Evolutionary conservation across 2,797 vertebrate genomes (phyloP).

Genomic region (Salarias fasciatus): DNA sequence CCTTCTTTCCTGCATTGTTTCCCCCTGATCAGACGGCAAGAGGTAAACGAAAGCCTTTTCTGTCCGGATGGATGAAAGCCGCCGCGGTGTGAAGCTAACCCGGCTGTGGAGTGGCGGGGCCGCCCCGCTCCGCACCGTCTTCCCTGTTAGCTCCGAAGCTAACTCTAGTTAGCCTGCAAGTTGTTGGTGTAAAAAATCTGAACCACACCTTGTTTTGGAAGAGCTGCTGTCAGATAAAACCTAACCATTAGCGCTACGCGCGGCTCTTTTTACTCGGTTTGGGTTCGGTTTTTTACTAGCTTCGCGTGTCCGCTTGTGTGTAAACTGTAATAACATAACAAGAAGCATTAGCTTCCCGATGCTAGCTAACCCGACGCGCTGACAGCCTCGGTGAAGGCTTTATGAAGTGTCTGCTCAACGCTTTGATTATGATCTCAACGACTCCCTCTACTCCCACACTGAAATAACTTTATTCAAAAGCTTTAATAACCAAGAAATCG

Average conservation of each 20-base stretch:
- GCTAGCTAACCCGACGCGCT: not conserved
- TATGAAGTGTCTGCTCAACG: not conserved
- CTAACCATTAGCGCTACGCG: no score
- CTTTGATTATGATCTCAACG: not conserved
- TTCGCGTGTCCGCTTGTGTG: no score
- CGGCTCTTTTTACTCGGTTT: not conserved
- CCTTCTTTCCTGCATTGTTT: slow-evolving; percentile 71
- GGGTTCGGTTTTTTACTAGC: no score
- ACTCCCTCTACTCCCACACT: slow-evolving; percentile 12
- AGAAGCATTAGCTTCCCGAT: no score
- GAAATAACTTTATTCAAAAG: no score
- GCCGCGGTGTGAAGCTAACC: slow-evolving; percentile 28
- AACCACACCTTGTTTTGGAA: slow-evolving; percentile 46
- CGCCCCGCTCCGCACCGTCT: slow-evolving; percentile 40
- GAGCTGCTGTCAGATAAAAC: fast-evolving
- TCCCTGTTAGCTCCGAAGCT: slow-evolving; percentile 49
- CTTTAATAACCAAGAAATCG: no score
- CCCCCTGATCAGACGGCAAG: slow-evolving; percentile 51
- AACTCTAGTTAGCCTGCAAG: slow-evolving; percentile 56
- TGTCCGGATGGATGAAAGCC: slow-evolving; percentile 12
- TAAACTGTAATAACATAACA: not conserved
- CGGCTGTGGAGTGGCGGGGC: not conserved
- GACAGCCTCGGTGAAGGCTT: not conserved
- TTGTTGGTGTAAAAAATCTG: slow-evolving; percentile 32
- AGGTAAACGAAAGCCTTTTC: slow-evolving; percentile 72